These are phyloP conservation scores for Hylomyscus alleni DNA, from an alignment of 2,797 vertebrate species.

Conservation along the genomic window DNA sequence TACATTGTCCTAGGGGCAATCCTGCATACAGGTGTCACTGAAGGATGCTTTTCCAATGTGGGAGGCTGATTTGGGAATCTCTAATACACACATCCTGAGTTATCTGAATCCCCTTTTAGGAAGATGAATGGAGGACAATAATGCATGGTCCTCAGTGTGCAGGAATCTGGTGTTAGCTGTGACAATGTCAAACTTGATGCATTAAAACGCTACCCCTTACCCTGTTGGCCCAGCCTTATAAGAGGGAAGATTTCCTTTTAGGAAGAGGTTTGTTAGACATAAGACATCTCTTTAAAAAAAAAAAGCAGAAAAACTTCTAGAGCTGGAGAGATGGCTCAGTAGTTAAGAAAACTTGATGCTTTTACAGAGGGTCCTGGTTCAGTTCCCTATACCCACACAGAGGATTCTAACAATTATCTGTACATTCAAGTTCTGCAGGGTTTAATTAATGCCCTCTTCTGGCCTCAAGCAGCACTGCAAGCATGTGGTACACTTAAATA, in stretches of 20 bases:
- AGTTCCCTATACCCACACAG: not conserved
- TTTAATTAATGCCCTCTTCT: not conserved
- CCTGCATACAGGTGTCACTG: not conserved
- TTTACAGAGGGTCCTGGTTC: not conserved
- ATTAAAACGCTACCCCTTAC: not conserved
- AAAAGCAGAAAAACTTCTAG: not conserved
- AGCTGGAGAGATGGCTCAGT: not conserved
- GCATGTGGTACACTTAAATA: not conserved
- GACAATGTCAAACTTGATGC: not conserved
- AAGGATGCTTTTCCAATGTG: not conserved
- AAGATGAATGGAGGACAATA: conserved; percentile 26
- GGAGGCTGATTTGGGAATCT: not conserved
- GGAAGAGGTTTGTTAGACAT: not conserved
- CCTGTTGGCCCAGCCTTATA: not conserved
- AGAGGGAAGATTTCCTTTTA: not conserved
- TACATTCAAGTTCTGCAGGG: not conserved
- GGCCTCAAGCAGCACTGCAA: not conserved
- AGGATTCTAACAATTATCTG: not conserved
- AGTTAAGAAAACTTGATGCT: not conserved
- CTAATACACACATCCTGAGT: not conserved
- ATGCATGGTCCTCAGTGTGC: conserved; percentile 10
- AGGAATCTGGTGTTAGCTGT: not conserved
- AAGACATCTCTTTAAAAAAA: conserved; percentile 23
- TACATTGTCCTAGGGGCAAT: not conserved
- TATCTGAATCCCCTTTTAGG: not conserved